Conservation (phyloP, 1,140 invertebrate genomes). For the Hestina assimilis region DNA sequence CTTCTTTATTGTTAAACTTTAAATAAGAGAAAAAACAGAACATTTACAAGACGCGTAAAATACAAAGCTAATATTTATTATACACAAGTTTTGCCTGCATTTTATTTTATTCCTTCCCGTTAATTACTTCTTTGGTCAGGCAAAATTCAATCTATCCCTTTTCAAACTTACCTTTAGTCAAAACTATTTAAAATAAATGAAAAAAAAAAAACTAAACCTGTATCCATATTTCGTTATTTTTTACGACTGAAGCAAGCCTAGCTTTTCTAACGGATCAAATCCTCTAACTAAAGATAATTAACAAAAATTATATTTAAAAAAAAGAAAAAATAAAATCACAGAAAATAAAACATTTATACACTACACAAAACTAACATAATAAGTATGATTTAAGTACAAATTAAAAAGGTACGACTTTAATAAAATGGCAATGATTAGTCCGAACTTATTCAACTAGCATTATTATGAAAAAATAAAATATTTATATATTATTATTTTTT, state of each 20-base stretch:
- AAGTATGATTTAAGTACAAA: conserved; percentile 31
- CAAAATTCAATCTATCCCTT: conserved; percentile 9
- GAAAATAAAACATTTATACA: conserved; percentile 59
- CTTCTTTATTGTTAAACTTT: conserved; percentile 16
- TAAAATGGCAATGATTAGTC: conserved; percentile 63
- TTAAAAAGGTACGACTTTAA: conserved; percentile 25
- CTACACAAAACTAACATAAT: conserved; percentile 41
- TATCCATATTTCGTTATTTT: conserved; percentile 24
- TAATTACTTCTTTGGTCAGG: conserved; percentile 25
- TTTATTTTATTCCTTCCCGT: conserved; percentile 10
- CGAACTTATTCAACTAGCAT: conserved; percentile 36
- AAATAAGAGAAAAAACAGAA: conserved; percentile 27
- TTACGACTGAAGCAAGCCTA: conserved; percentile 35
- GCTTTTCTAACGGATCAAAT: conserved; percentile 61
- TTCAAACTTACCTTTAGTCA: conserved; percentile 16
- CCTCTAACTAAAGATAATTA: conserved; percentile 49
- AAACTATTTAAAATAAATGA: background rate
- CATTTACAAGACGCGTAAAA: conserved; percentile 29
- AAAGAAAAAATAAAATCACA: conserved; percentile 65
- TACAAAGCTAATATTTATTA: conserved; percentile 34
- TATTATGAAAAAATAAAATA: conserved; percentile 6
- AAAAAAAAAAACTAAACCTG: conserved; percentile 16
- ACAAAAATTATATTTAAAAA: conserved; percentile 46
- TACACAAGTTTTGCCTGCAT: conserved; percentile 24
- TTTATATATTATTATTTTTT: conserved; percentile 9